A percentile compares a stretch with the other conserved stretches of the same genome.
Conservation (phyloP, 2,888 invertebrate genomes). For the Sicus ferrugineus region DNA sequence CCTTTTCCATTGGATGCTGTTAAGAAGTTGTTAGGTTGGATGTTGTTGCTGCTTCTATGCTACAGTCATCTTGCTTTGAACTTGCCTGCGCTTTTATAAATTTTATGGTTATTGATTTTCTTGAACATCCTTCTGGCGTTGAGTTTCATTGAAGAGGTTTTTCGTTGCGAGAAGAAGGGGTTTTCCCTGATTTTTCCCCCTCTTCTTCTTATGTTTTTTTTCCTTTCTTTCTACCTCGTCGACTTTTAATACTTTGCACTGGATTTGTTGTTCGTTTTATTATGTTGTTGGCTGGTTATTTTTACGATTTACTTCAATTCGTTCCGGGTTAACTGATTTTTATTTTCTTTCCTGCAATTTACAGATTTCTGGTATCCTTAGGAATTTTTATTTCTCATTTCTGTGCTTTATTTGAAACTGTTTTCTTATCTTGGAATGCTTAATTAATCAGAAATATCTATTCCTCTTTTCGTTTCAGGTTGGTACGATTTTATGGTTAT, state of each 20-base stretch:
- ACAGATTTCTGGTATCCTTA: too few relatives aligned
- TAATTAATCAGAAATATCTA: too few relatives aligned
- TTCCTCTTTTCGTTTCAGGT: constrained; percentile 22
- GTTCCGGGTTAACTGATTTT: constrained; percentile 4
- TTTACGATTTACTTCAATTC: not conserved
- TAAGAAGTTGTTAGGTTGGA: not conserved
- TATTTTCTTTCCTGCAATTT: too few relatives aligned
- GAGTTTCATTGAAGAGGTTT: constrained; percentile 7
- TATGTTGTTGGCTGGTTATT: not conserved
- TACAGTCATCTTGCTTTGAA: constrained; percentile 13
- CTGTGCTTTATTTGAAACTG: too few relatives aligned
- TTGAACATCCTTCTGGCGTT: not conserved
- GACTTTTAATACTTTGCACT: not conserved
- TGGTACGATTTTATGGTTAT: too few relatives aligned
- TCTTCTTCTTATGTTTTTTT: constrained; percentile 1
- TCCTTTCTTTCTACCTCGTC: not conserved
- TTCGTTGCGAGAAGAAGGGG: too few relatives aligned
- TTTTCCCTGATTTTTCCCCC: not conserved
- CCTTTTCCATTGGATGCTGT: not conserved
- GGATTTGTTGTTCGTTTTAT: not conserved
- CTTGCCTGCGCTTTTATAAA: constrained; percentile 24
- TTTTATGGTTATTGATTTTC: constrained; percentile 32
- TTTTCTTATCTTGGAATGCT: too few relatives aligned
- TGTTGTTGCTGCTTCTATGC: not conserved
- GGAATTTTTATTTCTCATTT: too few relatives aligned